A percentile compares a stretch with the other conserved stretches of the same genome.
These are phyloP conservation scores for Corythornis vintsioides DNA, from an alignment of 2,113 vertebrate species.

Conservation along the genomic window DNA sequence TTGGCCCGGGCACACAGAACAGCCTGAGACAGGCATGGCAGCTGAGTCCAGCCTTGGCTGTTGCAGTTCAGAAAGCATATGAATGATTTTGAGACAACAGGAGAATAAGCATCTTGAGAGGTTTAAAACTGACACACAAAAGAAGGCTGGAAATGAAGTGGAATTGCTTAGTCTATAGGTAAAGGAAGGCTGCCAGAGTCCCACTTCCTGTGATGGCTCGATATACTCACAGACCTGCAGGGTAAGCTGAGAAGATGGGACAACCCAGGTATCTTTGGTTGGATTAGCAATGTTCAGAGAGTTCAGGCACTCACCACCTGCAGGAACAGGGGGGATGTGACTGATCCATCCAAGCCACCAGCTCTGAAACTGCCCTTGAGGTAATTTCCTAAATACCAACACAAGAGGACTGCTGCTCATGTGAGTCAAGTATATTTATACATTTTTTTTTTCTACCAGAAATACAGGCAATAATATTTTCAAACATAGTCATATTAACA, in stretches of 20 bases:
- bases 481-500: background rate
- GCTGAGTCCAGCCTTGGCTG: background rate
- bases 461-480: background rate
- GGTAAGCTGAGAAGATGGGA: background rate
- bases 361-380: background rate
- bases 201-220: background rate
- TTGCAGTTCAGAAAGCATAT: background rate
- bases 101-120: background rate
- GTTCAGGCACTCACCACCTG: background rate
- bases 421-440: fast-evolving
- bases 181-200: background rate
- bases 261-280: background rate
- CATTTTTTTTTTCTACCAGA: background rate
- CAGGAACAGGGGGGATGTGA: background rate
- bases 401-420: background rate
- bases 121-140: background rate
- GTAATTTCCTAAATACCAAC: background rate
- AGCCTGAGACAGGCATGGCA: background rate
- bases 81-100: background rate
- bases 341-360: background rate
- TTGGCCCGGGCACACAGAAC: background rate
- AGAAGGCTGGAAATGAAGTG: background rate
- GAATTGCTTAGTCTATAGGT: background rate
- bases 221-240: background rate
- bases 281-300: background rate